phyloP scores from a whole-genome alignment of 2,797 vertebrate genomes.

The Adelosebastes latens region DNA sequence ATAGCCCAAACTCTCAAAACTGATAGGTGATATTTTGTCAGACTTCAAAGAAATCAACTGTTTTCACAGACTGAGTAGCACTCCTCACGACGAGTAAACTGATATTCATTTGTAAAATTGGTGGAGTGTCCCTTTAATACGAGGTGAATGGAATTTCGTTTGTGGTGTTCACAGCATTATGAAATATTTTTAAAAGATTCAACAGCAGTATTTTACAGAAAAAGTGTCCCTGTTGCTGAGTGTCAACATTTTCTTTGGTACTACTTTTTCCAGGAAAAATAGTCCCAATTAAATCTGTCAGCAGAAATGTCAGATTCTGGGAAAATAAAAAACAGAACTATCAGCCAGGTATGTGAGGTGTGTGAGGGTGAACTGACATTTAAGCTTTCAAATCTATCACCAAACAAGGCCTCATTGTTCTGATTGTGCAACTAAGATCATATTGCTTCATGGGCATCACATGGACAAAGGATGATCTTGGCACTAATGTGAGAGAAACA shows the following conservation, averaged over 20 bases:
- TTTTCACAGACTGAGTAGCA: background rate
- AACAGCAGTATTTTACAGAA: background rate
- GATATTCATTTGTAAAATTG: background rate
- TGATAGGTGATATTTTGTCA: background rate
- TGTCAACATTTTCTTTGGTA: background rate
- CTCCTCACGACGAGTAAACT: background rate
- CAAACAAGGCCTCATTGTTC: background rate
- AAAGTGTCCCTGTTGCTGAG: background rate
- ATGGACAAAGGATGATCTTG: background rate
- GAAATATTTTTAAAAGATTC: background rate
- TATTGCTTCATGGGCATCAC: background rate
- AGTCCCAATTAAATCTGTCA: background rate
- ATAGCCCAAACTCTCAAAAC: background rate
- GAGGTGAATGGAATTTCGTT: too few species aligned
- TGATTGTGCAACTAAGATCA: background rate
- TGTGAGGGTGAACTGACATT: background rate
- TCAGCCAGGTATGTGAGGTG: background rate
- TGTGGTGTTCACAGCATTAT: background rate
- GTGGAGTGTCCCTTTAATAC: too few species aligned
- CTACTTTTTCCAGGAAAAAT: background rate
- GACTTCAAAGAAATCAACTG: background rate
- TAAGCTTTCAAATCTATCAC: background rate
- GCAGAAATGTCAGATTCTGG: background rate
- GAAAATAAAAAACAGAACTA: background rate
- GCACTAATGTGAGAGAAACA: constrained; percentile 7